phyloP scores from a whole-genome alignment of 2,888 invertebrate species.

The Drosophila pullipes region DNA sequence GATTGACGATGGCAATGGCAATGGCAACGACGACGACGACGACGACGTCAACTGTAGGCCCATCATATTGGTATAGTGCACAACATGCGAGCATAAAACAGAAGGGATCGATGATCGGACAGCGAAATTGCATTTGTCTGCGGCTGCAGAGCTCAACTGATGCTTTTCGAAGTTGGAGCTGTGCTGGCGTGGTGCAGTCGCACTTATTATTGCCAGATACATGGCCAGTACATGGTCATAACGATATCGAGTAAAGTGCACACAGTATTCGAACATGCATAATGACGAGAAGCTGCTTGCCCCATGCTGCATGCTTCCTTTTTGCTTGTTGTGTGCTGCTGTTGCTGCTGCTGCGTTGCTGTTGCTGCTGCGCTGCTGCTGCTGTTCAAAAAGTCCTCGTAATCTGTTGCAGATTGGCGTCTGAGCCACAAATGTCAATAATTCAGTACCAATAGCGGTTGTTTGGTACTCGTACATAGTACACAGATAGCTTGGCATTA shows the following conservation, averaged over 20 bases:
- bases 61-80: conserved; percentile 64
- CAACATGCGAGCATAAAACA: conserved; percentile 61
- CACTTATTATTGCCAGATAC: conserved; percentile 51
- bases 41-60: conserved; percentile 45
- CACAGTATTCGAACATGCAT: conserved; percentile 53
- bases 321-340: background rate
- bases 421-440: conserved; percentile 73
- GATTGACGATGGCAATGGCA: conserved; percentile 51
- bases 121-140: conserved; percentile 70
- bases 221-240: conserved; percentile 48
- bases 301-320: background rate
- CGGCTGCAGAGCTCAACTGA: conserved; percentile 11
- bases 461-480: conserved; percentile 28
- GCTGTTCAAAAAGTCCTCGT: conserved; percentile 43
- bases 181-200: conserved; percentile 32
- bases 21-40: conserved; percentile 23
- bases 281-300: conserved; percentile 49
- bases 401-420: conserved; percentile 71
- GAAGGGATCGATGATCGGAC: conserved; percentile 74
- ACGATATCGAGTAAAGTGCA: conserved; percentile 62
- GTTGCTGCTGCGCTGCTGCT: background rate
- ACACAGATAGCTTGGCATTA: conserved; percentile 10
- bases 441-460: conserved; percentile 69
- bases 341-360: background rate
- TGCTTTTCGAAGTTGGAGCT: background rate